Evolutionary conservation across 2,113 vertebrate species (phyloP).

Genomic region (Nematolebias whitei): DNA sequence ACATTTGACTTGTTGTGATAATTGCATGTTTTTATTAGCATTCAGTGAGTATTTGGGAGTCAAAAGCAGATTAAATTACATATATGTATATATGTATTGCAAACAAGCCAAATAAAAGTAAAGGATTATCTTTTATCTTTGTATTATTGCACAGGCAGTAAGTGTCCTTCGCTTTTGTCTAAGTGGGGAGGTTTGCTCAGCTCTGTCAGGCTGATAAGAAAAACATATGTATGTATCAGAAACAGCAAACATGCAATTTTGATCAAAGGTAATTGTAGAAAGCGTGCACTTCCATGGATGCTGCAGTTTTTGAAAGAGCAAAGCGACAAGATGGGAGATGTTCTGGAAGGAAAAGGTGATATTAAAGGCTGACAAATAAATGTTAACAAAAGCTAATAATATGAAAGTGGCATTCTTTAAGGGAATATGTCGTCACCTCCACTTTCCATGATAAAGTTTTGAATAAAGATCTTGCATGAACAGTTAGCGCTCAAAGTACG

Average conservation of each 20-base stretch:
- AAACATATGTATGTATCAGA: constrained; percentile 19
- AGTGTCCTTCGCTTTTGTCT: constrained; percentile 44
- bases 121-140: constrained; percentile 30
- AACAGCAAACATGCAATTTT: constrained; percentile 29
- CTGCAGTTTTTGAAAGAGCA: constrained; percentile 42
- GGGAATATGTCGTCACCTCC: too few species aligned
- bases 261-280: constrained; percentile 26
- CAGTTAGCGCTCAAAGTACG: too few species aligned
- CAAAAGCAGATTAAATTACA: constrained; percentile 52
- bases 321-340: constrained; percentile 28
- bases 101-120: constrained; percentile 59
- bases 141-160: constrained; percentile 23
- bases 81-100: constrained; percentile 60
- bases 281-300: constrained; percentile 31
- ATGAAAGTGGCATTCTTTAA: too few species aligned
- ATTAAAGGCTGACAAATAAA: too few species aligned
- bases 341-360: constrained; percentile 8
- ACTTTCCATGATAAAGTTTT: too few species aligned
- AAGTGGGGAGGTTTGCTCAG: constrained; percentile 42
- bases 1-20: constrained; percentile 34
- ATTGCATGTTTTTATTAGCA: constrained; percentile 48
- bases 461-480: too few species aligned
- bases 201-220: constrained; percentile 23
- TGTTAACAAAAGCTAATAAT: background rate
- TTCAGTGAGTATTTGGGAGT: too few species aligned